A percentile compares a stretch with the other conserved stretches of the same genome.
These are phyloP conservation scores for Saturnia pavonia DNA, from an alignment of 2,888 invertebrate species.

Conservation along the genomic window DNA sequence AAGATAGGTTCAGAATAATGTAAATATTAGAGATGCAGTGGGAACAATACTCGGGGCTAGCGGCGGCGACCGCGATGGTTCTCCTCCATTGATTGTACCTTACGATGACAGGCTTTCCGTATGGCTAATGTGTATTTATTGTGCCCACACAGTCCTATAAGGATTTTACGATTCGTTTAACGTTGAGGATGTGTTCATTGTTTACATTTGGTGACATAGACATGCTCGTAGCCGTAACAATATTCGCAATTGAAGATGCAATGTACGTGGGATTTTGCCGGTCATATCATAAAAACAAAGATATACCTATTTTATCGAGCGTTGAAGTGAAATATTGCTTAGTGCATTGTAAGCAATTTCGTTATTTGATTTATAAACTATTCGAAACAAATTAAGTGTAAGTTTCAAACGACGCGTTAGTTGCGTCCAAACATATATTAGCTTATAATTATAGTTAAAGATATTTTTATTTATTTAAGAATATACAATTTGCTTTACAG, in stretches of 20 bases:
- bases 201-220: background rate
- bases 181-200: constrained; percentile 15
- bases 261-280: background rate
- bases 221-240: background rate
- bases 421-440: no score
- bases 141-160: constrained; percentile 56
- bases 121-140: constrained; percentile 78
- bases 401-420: no score
- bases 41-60: constrained; percentile 70
- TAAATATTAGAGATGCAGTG: constrained; percentile 37
- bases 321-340: no score
- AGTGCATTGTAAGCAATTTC: no score
- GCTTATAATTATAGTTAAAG: no score
- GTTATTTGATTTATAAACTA: no score
- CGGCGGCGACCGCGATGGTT: constrained; percentile 53
- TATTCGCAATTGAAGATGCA: background rate
- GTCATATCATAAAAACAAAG: background rate
- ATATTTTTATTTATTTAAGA: no score
- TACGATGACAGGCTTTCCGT: constrained; percentile 75
- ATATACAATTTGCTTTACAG: no score
- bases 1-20: constrained; percentile 19
- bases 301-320: no score
- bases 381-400: no score
- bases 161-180: constrained; percentile 41
- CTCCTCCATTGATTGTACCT: constrained; percentile 75